These are phyloP conservation scores for Zygothrica quintamaculata DNA, from an alignment of 2,888 invertebrate species.

Conservation along the genomic window DNA sequence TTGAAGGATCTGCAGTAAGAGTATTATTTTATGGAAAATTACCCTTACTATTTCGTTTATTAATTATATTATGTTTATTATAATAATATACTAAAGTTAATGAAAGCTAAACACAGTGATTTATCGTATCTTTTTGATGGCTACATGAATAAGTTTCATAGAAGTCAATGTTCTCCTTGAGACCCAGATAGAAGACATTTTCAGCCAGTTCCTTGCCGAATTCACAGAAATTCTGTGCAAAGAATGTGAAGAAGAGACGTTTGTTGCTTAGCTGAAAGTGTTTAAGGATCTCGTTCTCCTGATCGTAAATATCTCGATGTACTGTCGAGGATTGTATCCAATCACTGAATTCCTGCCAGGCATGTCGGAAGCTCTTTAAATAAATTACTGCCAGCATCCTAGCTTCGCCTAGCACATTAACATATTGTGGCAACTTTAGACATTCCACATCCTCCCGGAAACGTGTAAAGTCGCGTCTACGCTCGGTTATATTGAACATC, in stretches of 20 bases:
- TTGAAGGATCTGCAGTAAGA: no score
- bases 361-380: conserved; percentile 79
- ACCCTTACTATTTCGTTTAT: no score
- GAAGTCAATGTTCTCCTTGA: conserved; percentile 79
- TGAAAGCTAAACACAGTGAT: conserved; percentile 55
- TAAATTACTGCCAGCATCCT: conserved; percentile 81
- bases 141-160: conserved; percentile 76
- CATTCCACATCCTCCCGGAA: conserved; percentile 78
- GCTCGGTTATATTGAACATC: conserved; percentile 78
- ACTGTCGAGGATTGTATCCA: conserved; percentile 63
- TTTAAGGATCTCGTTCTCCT: conserved; percentile 78
- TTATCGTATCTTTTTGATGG: conserved; percentile 56
- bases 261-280: conserved; percentile 75
- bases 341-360: conserved; percentile 78
- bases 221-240: conserved; percentile 83
- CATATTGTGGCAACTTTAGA: conserved; percentile 79
- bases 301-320: conserved; percentile 70
- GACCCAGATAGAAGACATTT: conserved; percentile 81
- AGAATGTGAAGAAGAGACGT: conserved; percentile 81
- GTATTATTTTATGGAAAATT: conserved; percentile 5
- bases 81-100: no score
- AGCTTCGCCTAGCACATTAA: conserved; percentile 81
- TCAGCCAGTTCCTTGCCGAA: conserved; percentile 82
- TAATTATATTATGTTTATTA: no score
- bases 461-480: conserved; percentile 70